phyloP scores from a whole-genome alignment of 35 echinoderm and acorn worm genomes.

The Patiria miniata region DNA sequence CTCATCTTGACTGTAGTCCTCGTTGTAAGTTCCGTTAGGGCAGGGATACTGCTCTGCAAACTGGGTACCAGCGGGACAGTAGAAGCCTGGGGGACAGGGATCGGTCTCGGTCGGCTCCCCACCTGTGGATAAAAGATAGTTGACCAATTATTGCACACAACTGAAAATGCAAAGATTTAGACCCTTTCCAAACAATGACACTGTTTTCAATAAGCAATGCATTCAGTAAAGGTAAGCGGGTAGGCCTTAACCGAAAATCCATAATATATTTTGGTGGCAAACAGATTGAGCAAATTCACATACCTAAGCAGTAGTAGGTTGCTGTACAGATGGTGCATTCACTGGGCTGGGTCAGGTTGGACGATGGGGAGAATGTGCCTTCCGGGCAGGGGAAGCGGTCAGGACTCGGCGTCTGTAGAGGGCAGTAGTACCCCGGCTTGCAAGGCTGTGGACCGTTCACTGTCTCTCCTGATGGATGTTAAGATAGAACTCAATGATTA shows the following conservation, averaged over 20 bases:
- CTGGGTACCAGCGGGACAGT: conserved; percentile 82
- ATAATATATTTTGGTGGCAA: too few species aligned
- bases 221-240: too few species aligned
- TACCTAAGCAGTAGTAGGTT: conserved; percentile 92
- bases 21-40: conserved; percentile 90
- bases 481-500: neutral
- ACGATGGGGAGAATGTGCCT: conserved; percentile 83
- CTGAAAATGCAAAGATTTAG: too few species aligned
- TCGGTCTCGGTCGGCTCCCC: conserved; percentile 75
- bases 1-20: conserved; percentile 55
- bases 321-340: conserved; percentile 81
- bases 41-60: conserved; percentile 87
- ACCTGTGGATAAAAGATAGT: conserved; percentile 50
- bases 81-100: conserved; percentile 85
- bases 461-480: conserved; percentile 57
- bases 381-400: conserved; percentile 88
- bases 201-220: too few species aligned
- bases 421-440: conserved; percentile 97
- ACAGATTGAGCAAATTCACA: too few species aligned
- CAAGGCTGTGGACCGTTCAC: conserved; percentile 89
- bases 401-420: conserved; percentile 83
- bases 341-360: conserved; percentile 70
- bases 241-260: too few species aligned
- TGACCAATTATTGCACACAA: too few species aligned
- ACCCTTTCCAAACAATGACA: too few species aligned